phyloP scores from a whole-genome alignment of 2,113 vertebrate species.

The Proteles cristata region DNA sequence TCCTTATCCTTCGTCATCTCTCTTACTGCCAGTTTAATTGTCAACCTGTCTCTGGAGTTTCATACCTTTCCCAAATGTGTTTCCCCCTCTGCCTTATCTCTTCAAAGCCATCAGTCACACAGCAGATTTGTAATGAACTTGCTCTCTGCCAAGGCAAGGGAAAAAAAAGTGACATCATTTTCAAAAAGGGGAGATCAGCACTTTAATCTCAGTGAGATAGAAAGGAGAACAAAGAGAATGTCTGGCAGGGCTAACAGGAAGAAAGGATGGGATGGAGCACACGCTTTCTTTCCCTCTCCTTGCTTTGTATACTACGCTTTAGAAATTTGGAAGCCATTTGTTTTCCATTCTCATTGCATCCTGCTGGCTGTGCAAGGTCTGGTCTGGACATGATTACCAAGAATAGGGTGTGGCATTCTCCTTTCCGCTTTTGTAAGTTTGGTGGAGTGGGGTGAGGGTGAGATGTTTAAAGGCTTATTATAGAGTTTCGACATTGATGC shows the following conservation, averaged over 20 bases:
- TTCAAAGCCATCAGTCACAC: conserved; percentile 76
- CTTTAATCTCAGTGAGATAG: conserved; percentile 73
- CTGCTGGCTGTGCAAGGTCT: not conserved
- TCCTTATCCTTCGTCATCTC: not conserved
- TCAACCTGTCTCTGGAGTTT: conserved; percentile 70
- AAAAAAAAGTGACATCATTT: conserved; percentile 75
- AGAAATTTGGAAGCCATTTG: conserved; percentile 69
- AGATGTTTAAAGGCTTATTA: not conserved
- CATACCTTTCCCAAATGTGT: conserved; percentile 60
- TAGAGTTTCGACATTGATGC: not conserved
- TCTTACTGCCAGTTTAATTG: conserved; percentile 62
- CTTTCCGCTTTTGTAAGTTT: not conserved
- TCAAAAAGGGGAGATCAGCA: conserved; percentile 66
- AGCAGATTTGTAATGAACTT: conserved; percentile 71
- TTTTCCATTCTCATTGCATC: conserved; percentile 3
- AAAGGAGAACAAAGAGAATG: conserved; percentile 71
- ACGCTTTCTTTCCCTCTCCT: conserved; percentile 4
- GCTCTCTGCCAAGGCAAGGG: conserved; percentile 68
- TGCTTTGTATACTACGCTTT: not conserved
- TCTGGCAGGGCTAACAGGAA: conserved; percentile 45
- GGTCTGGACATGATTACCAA: conserved; percentile 62
- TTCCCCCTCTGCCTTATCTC: conserved; percentile 56
- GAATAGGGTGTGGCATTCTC: not conserved
- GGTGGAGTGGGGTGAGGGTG: not conserved
- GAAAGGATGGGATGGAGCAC: not conserved